phyloP scores from a whole-genome alignment of 2,888 invertebrate genomes.

The Theretra japonica region DNA sequence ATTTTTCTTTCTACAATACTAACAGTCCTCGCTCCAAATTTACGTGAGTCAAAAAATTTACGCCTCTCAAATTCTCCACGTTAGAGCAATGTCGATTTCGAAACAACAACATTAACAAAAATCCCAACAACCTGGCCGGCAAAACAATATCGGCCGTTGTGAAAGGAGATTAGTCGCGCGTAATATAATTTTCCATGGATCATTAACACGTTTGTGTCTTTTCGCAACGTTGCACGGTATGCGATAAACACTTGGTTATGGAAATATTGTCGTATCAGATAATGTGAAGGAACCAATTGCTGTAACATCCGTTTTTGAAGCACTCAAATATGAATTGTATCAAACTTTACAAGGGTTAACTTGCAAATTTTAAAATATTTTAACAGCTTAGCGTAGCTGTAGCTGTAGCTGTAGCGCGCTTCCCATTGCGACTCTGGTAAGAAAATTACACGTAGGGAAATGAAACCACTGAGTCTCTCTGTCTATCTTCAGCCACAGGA shows the following conservation, averaged over 20 bases:
- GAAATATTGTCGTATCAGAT: not conserved
- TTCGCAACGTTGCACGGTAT: not conserved
- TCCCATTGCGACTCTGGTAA: no score
- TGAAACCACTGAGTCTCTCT: no score
- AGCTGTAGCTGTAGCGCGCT: no score
- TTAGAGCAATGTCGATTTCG: not conserved
- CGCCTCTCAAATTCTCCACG: not conserved
- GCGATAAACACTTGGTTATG: not conserved
- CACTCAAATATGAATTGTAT: no score
- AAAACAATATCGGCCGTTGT: not conserved
- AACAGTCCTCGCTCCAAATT: slow-evolving; percentile 4
- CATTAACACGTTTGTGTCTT: slow-evolving; percentile 1
- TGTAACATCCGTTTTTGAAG: no score
- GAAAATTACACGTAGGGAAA: no score
- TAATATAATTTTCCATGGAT: slow-evolving; percentile 18
- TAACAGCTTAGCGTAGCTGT: no score
- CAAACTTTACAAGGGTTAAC: no score
- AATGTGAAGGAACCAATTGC: no score
- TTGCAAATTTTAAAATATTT: no score
- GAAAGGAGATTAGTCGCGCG: slow-evolving; percentile 10
- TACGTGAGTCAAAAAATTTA: not conserved
- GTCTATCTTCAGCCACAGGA: no score
- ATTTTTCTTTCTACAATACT: not conserved
- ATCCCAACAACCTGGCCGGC: not conserved
- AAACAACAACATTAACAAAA: slow-evolving; percentile 10